Conservation (phyloP, 2,113 vertebrate genomes). For the Diadophis punctatus region DNA sequence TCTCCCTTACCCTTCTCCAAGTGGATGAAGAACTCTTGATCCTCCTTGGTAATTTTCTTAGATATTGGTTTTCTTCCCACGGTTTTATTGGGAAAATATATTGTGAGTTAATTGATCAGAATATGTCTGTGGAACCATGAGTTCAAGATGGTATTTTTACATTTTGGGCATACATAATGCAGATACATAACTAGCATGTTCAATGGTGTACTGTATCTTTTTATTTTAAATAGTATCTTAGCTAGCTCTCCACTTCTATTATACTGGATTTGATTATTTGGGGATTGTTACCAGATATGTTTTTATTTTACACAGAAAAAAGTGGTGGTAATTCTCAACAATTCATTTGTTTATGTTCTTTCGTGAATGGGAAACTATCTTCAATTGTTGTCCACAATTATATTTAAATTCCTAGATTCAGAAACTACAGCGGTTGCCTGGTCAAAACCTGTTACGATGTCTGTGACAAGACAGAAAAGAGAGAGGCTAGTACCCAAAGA, state of each 20-base stretch:
- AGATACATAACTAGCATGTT: not conserved
- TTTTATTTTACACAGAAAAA: not conserved
- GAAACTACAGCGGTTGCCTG: conserved; percentile 81
- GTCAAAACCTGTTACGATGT: conserved; percentile 70
- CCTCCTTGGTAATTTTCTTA: conserved; percentile 77
- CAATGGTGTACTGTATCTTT: not conserved
- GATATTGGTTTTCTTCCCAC: fast-evolving
- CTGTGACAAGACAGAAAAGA: conserved; percentile 59
- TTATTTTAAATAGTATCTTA: not conserved
- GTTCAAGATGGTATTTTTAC: not conserved
- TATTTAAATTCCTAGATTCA: conserved; percentile 70
- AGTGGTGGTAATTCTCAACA: not conserved
- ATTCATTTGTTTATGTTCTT: not conserved
- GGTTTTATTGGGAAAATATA: not conserved
- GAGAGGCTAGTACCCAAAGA: conserved; percentile 43
- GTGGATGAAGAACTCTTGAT: conserved; percentile 71
- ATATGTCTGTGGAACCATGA: not conserved
- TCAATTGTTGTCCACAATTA: fast-evolving
- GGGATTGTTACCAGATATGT: not conserved
- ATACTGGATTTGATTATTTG: not conserved
- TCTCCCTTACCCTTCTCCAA: conserved; percentile 86
- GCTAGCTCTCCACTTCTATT: not conserved
- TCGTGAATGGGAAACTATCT: not conserved
- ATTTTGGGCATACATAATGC: not conserved
- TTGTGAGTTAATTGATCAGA: not conserved